phyloP scores from a whole-genome alignment of 1,140 invertebrate genomes.

The Apis cerana region DNA sequence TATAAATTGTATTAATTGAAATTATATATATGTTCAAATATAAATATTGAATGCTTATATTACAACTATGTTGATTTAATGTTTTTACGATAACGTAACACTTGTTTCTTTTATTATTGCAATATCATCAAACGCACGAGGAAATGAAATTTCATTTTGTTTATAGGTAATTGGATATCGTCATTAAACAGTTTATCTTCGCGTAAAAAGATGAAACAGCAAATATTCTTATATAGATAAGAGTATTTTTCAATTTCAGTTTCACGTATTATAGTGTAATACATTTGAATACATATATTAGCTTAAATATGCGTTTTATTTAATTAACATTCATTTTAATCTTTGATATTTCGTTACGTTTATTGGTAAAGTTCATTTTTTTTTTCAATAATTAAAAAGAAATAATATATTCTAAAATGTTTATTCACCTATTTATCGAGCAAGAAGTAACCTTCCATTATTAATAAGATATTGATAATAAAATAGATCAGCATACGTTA shows the following conservation, averaged over 20 bases:
- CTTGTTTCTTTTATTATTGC: background rate
- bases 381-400: too few species aligned
- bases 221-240: too few species aligned
- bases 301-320: too few species aligned
- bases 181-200: too few species aligned
- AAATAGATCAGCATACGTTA: background rate
- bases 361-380: too few species aligned
- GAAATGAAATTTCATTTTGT: background rate
- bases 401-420: too few species aligned
- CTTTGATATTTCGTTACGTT: too few species aligned
- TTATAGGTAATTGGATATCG: background rate
- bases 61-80: background rate
- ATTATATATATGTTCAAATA: background rate
- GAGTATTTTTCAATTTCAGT: too few species aligned
- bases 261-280: too few species aligned
- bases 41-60: background rate
- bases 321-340: too few species aligned
- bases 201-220: too few species aligned
- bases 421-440: background rate
- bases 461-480: background rate
- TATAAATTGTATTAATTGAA: background rate
- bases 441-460: background rate
- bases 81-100: background rate
- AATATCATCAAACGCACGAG: background rate
- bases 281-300: too few species aligned